Base-by-base conservation (phyloP, 2,888 invertebrate species). In the Lumbricus terrestris region DNA sequence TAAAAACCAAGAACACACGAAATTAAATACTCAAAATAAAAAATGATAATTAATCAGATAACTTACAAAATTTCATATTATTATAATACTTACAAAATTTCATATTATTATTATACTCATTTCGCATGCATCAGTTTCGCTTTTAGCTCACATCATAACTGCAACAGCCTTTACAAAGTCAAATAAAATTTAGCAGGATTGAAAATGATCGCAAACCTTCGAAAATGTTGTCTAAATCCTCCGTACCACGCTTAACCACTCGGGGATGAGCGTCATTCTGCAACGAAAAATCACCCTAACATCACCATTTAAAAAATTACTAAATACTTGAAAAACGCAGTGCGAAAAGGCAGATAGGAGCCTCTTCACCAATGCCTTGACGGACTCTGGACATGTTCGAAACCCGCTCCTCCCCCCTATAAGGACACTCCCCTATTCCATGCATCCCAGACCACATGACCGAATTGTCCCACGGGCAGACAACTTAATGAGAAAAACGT, bases 241-340 rank as follows among this genome's bases (percentile, higher is more conserved):
- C 97, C 82, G 97, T 96, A 89, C 98, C 98, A 38, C 98, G 96
- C 95, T 97, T 97, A 0, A 99, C 97, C 18, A 97, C 96, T 88
- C 97, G 96, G 0, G 98, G 97, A 90, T 85, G 85, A 35, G 85
- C 35, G 37, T 85, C 85, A 85, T 23, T 85, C 85, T 85, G 37
- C 34, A 85, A 16, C 11, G 23, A 85, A 34, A 85, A n/a, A 85
- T 85, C 1, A 85, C 23, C n/a, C 4, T 69, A 29, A 69, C 0
- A 16, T 69, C 2, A 54, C 2, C 23, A 54, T 29, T 13, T 11
- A 69, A 69, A 69, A 69, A 69, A 16, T 69, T n/a, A 6, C n/a
- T 11, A 69, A 69, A n/a, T 11, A 69, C n/a, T n/a, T 69, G 69
- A n/a, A 69, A 47, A 69, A 47, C 23, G 69, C 69, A 69, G 29